Base-by-base conservation (phyloP, 2,113 vertebrate genomes). In the Acanthisitta chloris region DNA sequence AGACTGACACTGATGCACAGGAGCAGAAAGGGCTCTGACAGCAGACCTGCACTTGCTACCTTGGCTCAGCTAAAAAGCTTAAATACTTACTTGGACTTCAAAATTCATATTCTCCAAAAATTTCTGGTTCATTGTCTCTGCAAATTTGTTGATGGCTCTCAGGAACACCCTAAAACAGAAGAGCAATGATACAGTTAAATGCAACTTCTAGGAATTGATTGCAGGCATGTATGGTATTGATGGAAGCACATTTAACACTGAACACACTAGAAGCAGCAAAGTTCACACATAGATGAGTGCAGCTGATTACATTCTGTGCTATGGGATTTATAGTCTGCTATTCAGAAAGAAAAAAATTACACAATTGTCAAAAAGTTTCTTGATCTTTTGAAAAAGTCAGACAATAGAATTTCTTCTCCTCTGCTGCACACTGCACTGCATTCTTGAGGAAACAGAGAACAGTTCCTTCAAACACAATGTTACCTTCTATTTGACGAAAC, bases 51-150 rank as follows among this genome's bases (percentile, higher is more conserved):
- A 55, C 10, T 1, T 5, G 2, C 52, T 36, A 11, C 40, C 48
- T 33, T 1, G 2, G 17, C 18, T 34, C 38, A 49, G 12, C 7
- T 40, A 3, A 20, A 46, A 74, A 15, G 17, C 29, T 16, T 6
- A 10, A 33, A 20, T 17, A 97, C 98, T 97, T 79, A 99, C 99
- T 97, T 99, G 99, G 25, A 99, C 99, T 98, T 99, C 99, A 98
- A 99, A 99, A 97, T 98, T 98, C 31, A 98, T 99, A 66, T 99
- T 98, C 92, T 99, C 99, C 86, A 99, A 98, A 93, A 99, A 99
- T 96, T 99, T 99, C 86, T 98, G 98, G 96, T 99, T 99, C 99
- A 99, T 99, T 34, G 98, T 99, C 96, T 99, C 99, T 19, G 99
- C 99, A 49, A 99, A 99, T 83, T 99, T 99, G 92, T 99, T 99